Conservation (phyloP, 2,888 invertebrate species). For the Gortyna flavago region DNA sequence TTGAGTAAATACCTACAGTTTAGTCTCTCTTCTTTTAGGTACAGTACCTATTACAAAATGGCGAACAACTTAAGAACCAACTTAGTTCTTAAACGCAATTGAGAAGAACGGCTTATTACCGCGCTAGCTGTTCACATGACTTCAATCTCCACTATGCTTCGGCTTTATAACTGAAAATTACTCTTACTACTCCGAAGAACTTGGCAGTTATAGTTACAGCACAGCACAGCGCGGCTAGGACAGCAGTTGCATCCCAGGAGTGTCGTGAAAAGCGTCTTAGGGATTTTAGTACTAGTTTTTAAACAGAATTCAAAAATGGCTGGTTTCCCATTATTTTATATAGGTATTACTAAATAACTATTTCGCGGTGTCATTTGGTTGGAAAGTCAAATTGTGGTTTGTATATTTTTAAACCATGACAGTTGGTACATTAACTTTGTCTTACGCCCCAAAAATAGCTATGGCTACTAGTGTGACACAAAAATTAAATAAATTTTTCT, state of each 20-base stretch:
- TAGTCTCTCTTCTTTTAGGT: not conserved
- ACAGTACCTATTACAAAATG: not conserved
- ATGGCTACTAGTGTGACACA: not conserved
- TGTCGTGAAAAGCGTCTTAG: not conserved
- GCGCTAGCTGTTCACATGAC: slow-evolving; percentile 1
- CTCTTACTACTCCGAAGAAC: not conserved
- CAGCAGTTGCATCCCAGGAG: not conserved
- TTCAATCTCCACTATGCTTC: slow-evolving; percentile 8
- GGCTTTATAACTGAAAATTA: slow-evolving; percentile 16
- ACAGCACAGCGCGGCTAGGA: too few species aligned
- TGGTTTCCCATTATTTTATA: not conserved
- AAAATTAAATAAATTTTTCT: not conserved
- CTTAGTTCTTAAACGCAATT: slow-evolving; percentile 24
- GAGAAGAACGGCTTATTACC: slow-evolving; percentile 25
- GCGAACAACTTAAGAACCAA: not conserved
- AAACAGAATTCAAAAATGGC: not conserved
- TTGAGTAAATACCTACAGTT: slow-evolving; percentile 3
- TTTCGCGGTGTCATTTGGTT: not conserved
- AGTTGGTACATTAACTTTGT: not conserved
- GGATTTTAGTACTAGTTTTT: not conserved
- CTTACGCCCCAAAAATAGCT: not conserved
- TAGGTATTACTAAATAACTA: not conserved
- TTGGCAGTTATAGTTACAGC: not conserved
- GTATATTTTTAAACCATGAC: not conserved
- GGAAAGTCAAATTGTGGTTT: not conserved